A percentile compares a stretch with the other conserved stretches of the same genome.
phyloP scores from a whole-genome alignment of 2,797 vertebrate genomes.

The Cuniculus paca region DNA sequence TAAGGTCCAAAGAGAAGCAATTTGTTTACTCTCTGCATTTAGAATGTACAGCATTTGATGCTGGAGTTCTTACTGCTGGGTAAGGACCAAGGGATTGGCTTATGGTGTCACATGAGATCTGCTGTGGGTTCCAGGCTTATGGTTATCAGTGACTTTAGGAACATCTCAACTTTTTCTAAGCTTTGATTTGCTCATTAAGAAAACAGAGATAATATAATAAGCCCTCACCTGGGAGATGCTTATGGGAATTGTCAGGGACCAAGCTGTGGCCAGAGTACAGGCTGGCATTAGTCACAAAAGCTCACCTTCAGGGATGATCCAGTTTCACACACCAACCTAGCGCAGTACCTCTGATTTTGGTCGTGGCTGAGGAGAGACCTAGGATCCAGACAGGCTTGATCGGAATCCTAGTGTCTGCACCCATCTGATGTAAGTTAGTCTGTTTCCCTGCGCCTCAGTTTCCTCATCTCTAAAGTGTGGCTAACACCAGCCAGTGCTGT shows the following conservation, averaged over 20 bases:
- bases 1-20: neutral
- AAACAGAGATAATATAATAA: neutral
- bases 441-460: neutral
- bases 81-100: fast-evolving
- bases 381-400: fast-evolving
- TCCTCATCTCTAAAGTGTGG: neutral
- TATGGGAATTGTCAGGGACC: neutral
- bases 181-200: slow-evolving; percentile 14
- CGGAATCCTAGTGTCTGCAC: neutral
- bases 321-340: neutral
- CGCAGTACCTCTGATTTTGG: fast-evolving
- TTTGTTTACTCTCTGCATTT: neutral
- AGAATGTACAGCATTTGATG: neutral
- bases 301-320: neutral
- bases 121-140: neutral
- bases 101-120: neutral
- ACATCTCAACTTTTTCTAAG: neutral
- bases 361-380: neutral
- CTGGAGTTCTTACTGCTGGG: fast-evolving
- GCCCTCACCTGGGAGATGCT: fast-evolving
- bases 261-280: fast-evolving
- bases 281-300: neutral
- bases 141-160: neutral
- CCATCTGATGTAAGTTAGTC: neutral
- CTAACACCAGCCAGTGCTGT: neutral